Base-by-base conservation (phyloP, 2,113 vertebrate species). In the Myotis davidii region DNA sequence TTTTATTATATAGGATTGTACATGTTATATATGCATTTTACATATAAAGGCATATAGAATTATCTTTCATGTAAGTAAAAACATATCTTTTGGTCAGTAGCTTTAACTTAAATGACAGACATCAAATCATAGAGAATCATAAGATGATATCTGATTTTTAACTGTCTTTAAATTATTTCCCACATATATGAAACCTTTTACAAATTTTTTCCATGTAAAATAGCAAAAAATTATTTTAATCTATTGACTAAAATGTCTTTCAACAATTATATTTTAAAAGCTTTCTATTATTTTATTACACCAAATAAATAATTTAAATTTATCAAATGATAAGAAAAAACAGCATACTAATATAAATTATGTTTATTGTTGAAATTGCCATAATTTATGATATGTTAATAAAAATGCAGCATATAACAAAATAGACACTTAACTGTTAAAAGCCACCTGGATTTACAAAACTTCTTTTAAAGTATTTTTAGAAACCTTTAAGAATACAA, bases 301-400 rank as follows among this genome's bases (percentile, higher is more conserved):
- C 25, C 90, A 94, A 94, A 42, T 20, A 78, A 93, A 81, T 69
- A 20, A 94, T 56, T 95, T 87, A 92, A 90, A 72, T 42, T 21
- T 17, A 92, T 64, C 42, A 48, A 96, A 96, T 88, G 39, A 76
- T 16, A 95, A 85, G 67, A 92, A 42, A 20, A 90, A 96, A 87
- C 48, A 61, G 16, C 4, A 91, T 61, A 89, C 1, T 90, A 23
- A 74, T 93, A 79, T 74, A 92, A 94, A 95, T 95, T 85, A 59
- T 65, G 92, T 97, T 97, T 97, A 97, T 98, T 97, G 17, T 89
- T 89, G n/a, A 95, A 97, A 95, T 96, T 96, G 85, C 83, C 54
- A 92, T 88, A 93, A 87, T 87, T 93, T 45, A 90, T 70, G 72
- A 90, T 82, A 67, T 59, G 83, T 90, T 88, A 95, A 93, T 94